Evolutionary conservation across 2,113 vertebrate genomes (phyloP).

Genomic region (Chaetorhynchus papuensis): DNA sequence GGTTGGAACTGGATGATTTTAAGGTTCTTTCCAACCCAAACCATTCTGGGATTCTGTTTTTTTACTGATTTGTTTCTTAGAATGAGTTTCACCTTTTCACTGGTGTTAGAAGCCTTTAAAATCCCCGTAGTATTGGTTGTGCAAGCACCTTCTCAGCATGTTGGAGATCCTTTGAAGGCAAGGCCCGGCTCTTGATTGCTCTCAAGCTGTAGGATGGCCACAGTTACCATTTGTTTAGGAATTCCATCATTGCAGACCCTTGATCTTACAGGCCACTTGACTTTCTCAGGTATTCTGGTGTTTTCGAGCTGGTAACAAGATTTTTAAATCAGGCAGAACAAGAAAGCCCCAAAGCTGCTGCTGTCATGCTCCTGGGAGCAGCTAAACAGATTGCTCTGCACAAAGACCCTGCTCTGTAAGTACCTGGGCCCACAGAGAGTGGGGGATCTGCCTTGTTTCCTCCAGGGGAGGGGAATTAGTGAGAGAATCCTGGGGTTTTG

Average conservation of each 20-base stretch:
- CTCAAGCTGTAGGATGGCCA: neutral
- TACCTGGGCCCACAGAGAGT: neutral
- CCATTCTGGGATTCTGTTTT: neutral
- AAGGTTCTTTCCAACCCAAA: neutral
- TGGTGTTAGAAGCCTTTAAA: fast-evolving
- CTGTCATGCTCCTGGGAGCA: constrained; percentile 79
- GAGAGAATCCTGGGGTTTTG: neutral
- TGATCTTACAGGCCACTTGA: neutral
- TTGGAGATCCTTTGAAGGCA: neutral
- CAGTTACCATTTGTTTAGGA: neutral
- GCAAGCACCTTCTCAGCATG: neutral
- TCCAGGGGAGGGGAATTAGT: neutral
- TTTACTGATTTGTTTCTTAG: neutral
- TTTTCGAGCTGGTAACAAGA: constrained; percentile 65
- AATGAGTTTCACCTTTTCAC: neutral
- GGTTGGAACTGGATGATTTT: neutral
- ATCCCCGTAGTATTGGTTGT: neutral
- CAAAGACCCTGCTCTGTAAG: constrained; percentile 62
- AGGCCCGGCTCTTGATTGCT: neutral
- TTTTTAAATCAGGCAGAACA: constrained; percentile 74
- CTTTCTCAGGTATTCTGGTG: constrained; percentile 69
- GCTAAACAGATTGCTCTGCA: constrained; percentile 70
- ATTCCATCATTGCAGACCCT: neutral
- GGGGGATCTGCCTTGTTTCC: neutral
- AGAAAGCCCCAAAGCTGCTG: constrained; percentile 68